A percentile compares a stretch with the other conserved stretches of the same genome.
Evolutionary conservation across 2,888 invertebrate species (phyloP).

Genomic region (Cecidostiba fungosa): DNA sequence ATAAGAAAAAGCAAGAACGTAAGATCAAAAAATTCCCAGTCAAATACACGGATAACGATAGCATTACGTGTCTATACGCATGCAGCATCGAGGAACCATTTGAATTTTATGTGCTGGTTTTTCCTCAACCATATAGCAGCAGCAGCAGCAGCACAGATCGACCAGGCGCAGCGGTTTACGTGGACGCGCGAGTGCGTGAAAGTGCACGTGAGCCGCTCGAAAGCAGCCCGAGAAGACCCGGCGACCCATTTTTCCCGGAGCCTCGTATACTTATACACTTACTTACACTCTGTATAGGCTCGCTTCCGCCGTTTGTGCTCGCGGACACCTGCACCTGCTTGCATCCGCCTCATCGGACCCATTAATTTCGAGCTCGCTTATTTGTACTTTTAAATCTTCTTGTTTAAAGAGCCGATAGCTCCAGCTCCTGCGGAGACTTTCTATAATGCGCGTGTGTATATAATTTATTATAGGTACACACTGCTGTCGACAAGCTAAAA

Average conservation of each 20-base stretch:
- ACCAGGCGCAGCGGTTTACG: not conserved
- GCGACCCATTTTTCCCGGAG: constrained; percentile 44
- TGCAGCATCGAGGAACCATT: not conserved
- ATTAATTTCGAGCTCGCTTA: not conserved
- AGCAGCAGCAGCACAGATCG: not conserved
- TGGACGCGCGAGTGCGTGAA: constrained; percentile 34
- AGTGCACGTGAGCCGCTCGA: constrained; percentile 27
- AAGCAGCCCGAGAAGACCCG: constrained; percentile 2
- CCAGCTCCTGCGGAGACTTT: not conserved
- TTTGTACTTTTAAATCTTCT: constrained; percentile 13
- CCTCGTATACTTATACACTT: not conserved
- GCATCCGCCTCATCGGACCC: constrained; percentile 50
- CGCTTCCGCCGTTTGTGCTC: constrained; percentile 22
- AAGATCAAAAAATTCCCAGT: not conserved
- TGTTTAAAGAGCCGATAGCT: not conserved
- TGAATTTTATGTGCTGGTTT: not conserved
- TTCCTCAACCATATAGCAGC: not conserved
- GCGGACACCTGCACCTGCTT: constrained; percentile 22
- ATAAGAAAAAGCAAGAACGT: not conserved
- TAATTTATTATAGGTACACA: too few relatives aligned
- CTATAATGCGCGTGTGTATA: not conserved
- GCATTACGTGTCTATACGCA: not conserved
- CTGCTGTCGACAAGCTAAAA: too few relatives aligned
- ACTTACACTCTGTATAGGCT: not conserved
- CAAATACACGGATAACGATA: not conserved